These are phyloP conservation scores for Acinonyx jubatus DNA, from an alignment of 2,113 vertebrate genomes.

Conservation along the genomic window DNA sequence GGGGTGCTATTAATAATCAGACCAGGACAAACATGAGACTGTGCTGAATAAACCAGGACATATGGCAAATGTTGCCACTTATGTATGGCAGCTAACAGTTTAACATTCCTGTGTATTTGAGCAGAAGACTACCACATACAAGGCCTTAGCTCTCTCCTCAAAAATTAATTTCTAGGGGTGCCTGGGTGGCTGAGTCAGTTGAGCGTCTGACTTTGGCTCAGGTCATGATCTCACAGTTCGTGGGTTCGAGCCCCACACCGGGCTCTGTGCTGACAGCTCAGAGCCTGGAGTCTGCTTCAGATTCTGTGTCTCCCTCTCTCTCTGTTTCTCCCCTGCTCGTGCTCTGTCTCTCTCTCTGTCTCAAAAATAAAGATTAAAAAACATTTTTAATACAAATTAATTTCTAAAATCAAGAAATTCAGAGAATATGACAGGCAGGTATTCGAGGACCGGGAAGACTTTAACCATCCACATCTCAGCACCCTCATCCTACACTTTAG, in stretches of 20 bases:
- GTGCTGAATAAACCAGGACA: not conserved
- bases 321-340: too few relatives aligned
- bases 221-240: too few relatives aligned
- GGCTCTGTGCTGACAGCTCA: too few relatives aligned
- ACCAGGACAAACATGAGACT: not conserved
- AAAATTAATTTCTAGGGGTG: not conserved
- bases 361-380: too few relatives aligned
- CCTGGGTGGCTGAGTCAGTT: too few relatives aligned
- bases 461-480: not conserved
- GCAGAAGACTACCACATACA: not conserved
- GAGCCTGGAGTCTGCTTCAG: too few relatives aligned
- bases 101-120: not conserved
- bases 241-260: too few relatives aligned
- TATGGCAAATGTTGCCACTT: not conserved
- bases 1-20: conserved; percentile 22
- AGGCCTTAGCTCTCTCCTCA: not conserved
- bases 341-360: too few relatives aligned
- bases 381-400: not conserved
- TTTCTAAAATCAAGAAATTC: conserved; percentile 33
- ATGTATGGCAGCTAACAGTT: not conserved
- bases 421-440: not conserved
- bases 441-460: not conserved
- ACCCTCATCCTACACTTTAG: not conserved
- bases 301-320: too few relatives aligned
- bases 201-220: too few relatives aligned